Base-by-base conservation (phyloP, 1,140 invertebrate species). In the Trichonephila clavipes region DNA sequence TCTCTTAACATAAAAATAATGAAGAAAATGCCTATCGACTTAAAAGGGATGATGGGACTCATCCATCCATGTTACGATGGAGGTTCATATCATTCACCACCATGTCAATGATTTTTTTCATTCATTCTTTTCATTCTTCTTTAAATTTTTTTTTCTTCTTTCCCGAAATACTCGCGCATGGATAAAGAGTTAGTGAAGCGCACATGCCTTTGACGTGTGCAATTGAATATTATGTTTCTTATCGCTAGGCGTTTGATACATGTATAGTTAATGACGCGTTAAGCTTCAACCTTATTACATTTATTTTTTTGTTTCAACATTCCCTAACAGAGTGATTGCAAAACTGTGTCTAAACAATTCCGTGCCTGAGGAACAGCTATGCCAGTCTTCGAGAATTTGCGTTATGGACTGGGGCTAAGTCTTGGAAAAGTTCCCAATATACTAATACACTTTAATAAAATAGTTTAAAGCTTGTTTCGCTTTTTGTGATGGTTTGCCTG, bases 221-320 rank as follows among this genome's bases (percentile, higher is more conserved):
- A 83, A 83, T 83, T 83, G 81, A 83, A 83, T 83, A 83, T 83
- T 83, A 83, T 83, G 81, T 83, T 83, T 83, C 81, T 83, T 83
- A 83, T 83, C 81, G 18, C 81, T 6, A 12, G 7, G 21, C 40
- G 81, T 83, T 83, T 83, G 81, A 83, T 83, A 83, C 81, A 83
- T 83, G 81, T 83, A 44, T 28, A 24, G 19, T 83, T 83, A 83
- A 83, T 83, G 81, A 83, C 81, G 81, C 81, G 51, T 83, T 19
- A 83, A 83, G 81, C 40, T 44, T 83, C 81, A 51, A 51, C 18
- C 81, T 83, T 83, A 77, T 77, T 77, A 72, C 28, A 34, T 72
- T 40, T 72, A 72, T 72, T 72, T 72, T 69, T 72, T 72, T 72
- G 69, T 72, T 72, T 72, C 24, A 72, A 34, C 69, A 72, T 72